phyloP scores from a whole-genome alignment of 2,113 vertebrate species.

The Oncorhynchus keta region DNA sequence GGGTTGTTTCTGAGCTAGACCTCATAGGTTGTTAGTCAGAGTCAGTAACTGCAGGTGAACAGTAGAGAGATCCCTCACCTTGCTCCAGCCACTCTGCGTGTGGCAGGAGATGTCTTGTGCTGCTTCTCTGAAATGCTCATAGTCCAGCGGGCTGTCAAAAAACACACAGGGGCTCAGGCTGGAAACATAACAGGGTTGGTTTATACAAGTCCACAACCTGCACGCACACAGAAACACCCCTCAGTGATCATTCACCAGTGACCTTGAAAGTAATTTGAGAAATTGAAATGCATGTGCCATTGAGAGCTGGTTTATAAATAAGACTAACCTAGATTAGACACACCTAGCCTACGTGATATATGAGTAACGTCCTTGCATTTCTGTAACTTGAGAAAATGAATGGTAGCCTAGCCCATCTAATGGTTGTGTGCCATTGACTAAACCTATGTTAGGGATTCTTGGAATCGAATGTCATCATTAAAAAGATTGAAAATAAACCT shows the following conservation, averaged over 20 bases:
- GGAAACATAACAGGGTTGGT: background rate
- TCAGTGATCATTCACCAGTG: background rate
- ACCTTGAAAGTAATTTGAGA: background rate
- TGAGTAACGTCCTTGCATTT: background rate
- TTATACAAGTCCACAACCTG: no score
- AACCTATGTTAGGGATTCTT: no score
- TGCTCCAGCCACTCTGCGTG: conserved; percentile 85
- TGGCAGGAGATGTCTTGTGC: conserved; percentile 72
- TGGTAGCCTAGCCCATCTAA: background rate
- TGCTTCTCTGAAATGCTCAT: conserved; percentile 79
- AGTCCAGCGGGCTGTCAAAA: conserved; percentile 84
- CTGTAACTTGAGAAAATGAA: background rate
- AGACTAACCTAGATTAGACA: no score
- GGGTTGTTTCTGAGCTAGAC: background rate
- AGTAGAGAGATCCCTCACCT: conserved; percentile 69
- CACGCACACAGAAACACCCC: background rate
- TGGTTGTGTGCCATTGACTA: background rate
- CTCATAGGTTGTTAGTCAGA: conserved; percentile 36
- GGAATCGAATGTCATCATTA: no score
- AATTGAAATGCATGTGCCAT: background rate
- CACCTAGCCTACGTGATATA: no score
- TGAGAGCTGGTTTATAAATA: no score
- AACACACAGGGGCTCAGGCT: conserved; percentile 66
- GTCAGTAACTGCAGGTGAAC: conserved; percentile 39
- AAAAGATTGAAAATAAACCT: no score